Conservation (phyloP, 2,888 invertebrate species). For the Digitonthophagus gazella region DNA sequence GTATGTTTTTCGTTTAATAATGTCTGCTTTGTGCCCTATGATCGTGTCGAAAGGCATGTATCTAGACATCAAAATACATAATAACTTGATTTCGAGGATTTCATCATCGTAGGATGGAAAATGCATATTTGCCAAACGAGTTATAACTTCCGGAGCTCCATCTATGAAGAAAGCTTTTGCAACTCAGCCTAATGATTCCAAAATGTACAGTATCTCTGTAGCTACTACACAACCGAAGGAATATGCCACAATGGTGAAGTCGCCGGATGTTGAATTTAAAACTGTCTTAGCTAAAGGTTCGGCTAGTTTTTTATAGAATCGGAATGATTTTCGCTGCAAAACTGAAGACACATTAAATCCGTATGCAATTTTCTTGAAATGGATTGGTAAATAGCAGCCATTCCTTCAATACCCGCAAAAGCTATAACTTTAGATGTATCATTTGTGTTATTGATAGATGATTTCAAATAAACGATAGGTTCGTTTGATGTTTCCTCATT, state of each 20-base stretch:
- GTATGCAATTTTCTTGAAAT: slow-evolving; percentile 55
- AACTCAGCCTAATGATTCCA: slow-evolving; percentile 59
- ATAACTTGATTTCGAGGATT: slow-evolving; percentile 55
- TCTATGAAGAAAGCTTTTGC: slow-evolving; percentile 72
- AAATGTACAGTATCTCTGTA: no score
- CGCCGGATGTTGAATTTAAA: no score
- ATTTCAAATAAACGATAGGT: slow-evolving; percentile 10
- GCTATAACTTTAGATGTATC: slow-evolving; percentile 50
- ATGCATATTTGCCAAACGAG: slow-evolving; percentile 52
- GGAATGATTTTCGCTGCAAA: slow-evolving; percentile 50
- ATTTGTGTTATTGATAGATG: not conserved
- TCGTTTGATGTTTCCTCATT: slow-evolving; percentile 55
- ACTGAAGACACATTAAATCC: slow-evolving; percentile 57
- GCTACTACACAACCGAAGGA: no score
- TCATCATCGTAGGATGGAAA: slow-evolving; percentile 50
- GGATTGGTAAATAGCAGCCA: slow-evolving; percentile 56
- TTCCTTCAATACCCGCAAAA: slow-evolving; percentile 69
- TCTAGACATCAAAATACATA: slow-evolving; percentile 55
- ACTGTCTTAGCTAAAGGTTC: no score
- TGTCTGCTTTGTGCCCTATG: slow-evolving; percentile 17
- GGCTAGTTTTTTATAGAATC: slow-evolving; percentile 57
- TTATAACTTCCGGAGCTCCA: slow-evolving; percentile 69
- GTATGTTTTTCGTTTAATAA: slow-evolving; percentile 2
- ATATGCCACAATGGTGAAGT: no score
- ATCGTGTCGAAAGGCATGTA: slow-evolving; percentile 26